These are phyloP conservation scores for Phataginus tetradactyla DNA, from an alignment of 2,797 vertebrate genomes.

Conservation along the genomic window DNA sequence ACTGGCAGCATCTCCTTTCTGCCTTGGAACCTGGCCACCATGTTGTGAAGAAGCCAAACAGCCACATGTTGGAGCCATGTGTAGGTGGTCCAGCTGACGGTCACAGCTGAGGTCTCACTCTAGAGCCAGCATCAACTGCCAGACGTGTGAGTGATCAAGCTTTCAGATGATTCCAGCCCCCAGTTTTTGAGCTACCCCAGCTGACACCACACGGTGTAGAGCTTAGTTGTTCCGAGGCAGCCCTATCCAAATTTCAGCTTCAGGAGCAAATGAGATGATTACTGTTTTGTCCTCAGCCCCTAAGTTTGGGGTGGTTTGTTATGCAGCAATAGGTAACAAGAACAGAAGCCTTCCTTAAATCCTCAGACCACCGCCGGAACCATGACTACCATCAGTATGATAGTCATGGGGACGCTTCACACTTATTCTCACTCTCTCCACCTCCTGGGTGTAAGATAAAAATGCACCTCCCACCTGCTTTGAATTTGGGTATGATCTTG, in stretches of 20 bases:
- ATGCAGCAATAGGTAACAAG: neutral
- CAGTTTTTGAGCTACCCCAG: neutral
- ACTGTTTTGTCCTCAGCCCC: neutral
- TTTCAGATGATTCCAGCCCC: neutral
- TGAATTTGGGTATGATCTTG: neutral
- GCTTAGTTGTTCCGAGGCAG: neutral
- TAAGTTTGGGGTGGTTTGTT: too few species aligned
- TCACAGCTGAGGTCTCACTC: neutral
- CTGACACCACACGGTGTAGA: neutral
- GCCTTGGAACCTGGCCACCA: slow-evolving; percentile 25
- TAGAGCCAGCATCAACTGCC: neutral
- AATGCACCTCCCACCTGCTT: neutral
- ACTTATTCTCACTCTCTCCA: neutral
- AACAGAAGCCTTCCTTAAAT: neutral
- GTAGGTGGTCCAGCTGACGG: slow-evolving; percentile 22
- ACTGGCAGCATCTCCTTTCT: slow-evolving; percentile 2
- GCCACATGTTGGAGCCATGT: neutral
- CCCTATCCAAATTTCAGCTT: neutral
- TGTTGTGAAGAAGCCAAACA: slow-evolving; percentile 31
- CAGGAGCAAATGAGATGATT: neutral
- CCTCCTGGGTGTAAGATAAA: neutral
- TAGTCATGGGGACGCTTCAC: neutral
- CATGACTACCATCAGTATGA: neutral
- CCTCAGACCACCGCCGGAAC: neutral
- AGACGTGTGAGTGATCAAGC: neutral